A percentile compares a stretch with the other conserved stretches of the same genome.
Conservation (phyloP, 2,888 invertebrate genomes). For the Orthonevra nobilis region DNA sequence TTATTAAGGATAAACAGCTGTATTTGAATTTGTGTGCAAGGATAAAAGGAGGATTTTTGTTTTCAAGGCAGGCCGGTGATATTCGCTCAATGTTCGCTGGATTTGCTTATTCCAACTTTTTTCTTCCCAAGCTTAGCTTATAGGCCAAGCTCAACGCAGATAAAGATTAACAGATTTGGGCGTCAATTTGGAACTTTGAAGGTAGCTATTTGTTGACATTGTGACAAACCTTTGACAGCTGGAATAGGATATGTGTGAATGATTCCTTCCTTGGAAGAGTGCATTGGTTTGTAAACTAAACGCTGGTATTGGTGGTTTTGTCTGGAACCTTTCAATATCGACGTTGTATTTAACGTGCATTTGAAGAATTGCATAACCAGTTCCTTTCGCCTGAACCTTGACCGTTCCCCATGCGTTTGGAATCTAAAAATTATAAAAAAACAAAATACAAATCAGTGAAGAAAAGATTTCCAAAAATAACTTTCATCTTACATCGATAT, state of each 20-base stretch:
- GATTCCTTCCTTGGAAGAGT: constrained; percentile 90
- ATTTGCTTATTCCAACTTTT: too few relatives aligned
- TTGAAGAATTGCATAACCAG: constrained; percentile 93
- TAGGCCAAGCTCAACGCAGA: too few relatives aligned
- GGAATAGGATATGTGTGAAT: constrained; percentile 91
- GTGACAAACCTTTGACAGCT: constrained; percentile 88
- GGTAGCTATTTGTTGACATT: too few relatives aligned
- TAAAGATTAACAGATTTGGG: too few relatives aligned
- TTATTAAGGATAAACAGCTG: too few relatives aligned
- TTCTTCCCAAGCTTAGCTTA: too few relatives aligned
- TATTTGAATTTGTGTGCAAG: too few relatives aligned
- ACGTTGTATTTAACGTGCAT: constrained; percentile 94
- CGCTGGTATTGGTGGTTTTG: constrained; percentile 87
- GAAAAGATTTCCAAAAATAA: not conserved
- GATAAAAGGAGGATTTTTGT: too few relatives aligned
- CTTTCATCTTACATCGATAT: constrained; percentile 83
- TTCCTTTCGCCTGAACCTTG: constrained; percentile 92
- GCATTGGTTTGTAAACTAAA: constrained; percentile 88
- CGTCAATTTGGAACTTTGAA: too few relatives aligned
- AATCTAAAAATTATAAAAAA: constrained; percentile 83
- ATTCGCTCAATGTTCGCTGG: too few relatives aligned
- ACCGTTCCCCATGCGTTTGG: constrained; percentile 95
- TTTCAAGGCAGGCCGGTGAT: too few relatives aligned
- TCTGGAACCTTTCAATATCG: constrained; percentile 88
- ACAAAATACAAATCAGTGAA: too few relatives aligned